Evolutionary conservation across 2,113 vertebrate species (phyloP), one percentile per base, ranked within the genome.

Genomic region (Uria aalge): DNA sequence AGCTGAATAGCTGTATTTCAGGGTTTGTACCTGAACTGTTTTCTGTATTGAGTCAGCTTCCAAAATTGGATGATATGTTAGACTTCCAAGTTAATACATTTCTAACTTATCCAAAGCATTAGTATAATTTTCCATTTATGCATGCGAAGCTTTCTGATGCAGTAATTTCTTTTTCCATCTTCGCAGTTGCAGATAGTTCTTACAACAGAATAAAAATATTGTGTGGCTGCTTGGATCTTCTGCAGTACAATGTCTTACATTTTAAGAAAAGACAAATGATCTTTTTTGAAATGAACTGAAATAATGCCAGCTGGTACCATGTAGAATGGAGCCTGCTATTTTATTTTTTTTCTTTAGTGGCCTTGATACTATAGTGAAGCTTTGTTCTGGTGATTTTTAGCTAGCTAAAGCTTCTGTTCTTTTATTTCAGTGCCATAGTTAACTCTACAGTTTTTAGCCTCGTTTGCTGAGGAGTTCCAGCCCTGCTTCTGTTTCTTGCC

Each of bases 261-360:
- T 94, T 94, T 56, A 64, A 71, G 52, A 41, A 40, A 67, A 91
- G 83, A 96, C 92, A 96, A 95, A 64, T 53, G 76, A 72, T 75
- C 79, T 63, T 79, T 91, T 91, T 52, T 92, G 47, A 84, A 90
- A 81, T 84, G 34, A 94, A 82, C 60, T 92, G 88, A 94, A 81
- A 47, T 78, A 89, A 85, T 94, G 80, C 83, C 95, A 96, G 68
- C 83, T 95, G 73, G 97, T 95, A 78, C 94, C 88, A 95, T 78
- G 92, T 24, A 84, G 72, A 94, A 88, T 94, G 64, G 41, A 45
- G 8, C 64, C 55, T 2, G 5, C 40, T 87, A 5, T 75, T 20
- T 56, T 43, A 1, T 45, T 38, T 43, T 55, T 69, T 53, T 62
- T 34, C 12, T 22, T 45, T 14, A 45, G 12, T 43, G 19, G 60